Base-by-base conservation (phyloP, 2,113 vertebrate genomes). In the Chiloscyllium plagiosum region DNA sequence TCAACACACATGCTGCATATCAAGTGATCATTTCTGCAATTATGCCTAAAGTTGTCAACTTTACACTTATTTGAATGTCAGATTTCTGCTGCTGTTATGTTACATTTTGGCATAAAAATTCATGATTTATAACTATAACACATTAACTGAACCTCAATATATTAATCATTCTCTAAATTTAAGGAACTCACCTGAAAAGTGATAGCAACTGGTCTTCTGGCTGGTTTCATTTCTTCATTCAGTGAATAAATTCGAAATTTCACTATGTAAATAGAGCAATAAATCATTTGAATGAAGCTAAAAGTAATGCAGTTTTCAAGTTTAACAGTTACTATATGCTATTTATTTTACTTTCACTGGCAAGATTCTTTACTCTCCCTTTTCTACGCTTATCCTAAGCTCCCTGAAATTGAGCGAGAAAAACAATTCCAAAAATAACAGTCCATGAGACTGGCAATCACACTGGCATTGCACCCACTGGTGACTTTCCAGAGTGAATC, bases 241-340 rank as follows among this genome's bases (percentile, higher is more conserved):
- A 99, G 96, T 61, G 99, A 99, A 95, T 99, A 99, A 61, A 98
- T 98, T 96, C 99, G 97, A 42, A 99, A 95, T 96, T 98, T 98
- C 96, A 99, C 98, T 99, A 97, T 0, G 33, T 95, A 29, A 47
- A 72, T 72, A 95, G 20, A 95, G 5, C n/a, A 47, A 68, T 33
- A 47, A 7, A 37, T 19, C 37, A 66, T 72, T 70, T 2, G 12
- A 95, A 95, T 72, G 70, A 95, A 50, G 26, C 33, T 4, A 19
- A 72, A 97, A 96, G 52, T 96, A 97, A 94, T 37, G 33, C 33
- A 37, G 17, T 92, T 66, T 92, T 92, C 87, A 90, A 61, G 52
- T n/a, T 90, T 90, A 65, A 61, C 26, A 61, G 17, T 90, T 66
- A 33, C 17, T 66, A 33, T n/a, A 66, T 24, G 37, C 15, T 19